A percentile compares a stretch with the other conserved stretches of the same genome.
Conservation (phyloP, 2,797 vertebrate species). For the Sebastes taczanowskii region DNA sequence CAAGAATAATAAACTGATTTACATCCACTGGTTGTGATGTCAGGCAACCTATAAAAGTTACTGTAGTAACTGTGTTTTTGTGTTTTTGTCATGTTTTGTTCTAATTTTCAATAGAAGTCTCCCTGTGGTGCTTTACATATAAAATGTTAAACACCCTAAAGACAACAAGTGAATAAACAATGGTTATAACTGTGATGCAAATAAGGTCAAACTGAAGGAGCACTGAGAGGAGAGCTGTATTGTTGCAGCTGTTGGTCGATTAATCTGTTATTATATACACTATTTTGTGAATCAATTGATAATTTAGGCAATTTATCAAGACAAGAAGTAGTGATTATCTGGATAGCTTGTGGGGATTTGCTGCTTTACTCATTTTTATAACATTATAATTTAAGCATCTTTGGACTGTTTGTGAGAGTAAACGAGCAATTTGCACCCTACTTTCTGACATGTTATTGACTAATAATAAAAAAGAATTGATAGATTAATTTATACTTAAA, state of each 20-base stretch:
- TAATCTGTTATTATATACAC: background rate
- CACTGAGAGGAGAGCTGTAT: background rate
- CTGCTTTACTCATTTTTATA: background rate
- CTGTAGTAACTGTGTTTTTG: background rate
- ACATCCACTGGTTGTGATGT: background rate
- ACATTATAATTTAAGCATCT: background rate
- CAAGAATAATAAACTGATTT: background rate
- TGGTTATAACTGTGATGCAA: slow-evolving; percentile 63
- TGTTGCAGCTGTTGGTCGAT: background rate
- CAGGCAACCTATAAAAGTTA: background rate
- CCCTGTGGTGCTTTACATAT: slow-evolving; percentile 42
- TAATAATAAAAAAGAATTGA: background rate
- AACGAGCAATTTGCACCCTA: background rate
- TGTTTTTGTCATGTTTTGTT: slow-evolving; percentile 29
- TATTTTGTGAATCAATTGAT: background rate
- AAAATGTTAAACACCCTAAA: slow-evolving; percentile 28
- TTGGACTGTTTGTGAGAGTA: background rate
- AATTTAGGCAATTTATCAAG: background rate
- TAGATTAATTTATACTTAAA: background rate
- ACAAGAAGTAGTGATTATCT: background rate
- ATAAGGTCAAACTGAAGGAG: slow-evolving; percentile 54
- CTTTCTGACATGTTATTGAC: background rate
- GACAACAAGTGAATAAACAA: slow-evolving; percentile 60
- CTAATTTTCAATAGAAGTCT: slow-evolving; percentile 3
- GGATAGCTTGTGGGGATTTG: background rate